Percentiles rank a stretch among this genome's conserved stretches.
Conservation (phyloP, 2,888 invertebrate species). For the Priocnemis perturbator region DNA sequence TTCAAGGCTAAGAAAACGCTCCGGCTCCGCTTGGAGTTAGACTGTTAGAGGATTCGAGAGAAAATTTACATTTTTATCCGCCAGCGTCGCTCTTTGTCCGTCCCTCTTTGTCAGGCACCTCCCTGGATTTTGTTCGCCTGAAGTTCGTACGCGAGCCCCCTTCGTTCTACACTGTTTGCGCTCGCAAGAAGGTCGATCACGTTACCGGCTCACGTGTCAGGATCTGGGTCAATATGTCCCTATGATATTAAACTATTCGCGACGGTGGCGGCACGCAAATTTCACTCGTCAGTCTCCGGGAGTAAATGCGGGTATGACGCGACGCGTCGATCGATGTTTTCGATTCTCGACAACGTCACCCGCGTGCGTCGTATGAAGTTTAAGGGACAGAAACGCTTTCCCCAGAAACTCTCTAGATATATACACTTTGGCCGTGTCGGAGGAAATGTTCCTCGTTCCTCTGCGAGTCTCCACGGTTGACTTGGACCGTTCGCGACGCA, state of each 20-base stretch:
- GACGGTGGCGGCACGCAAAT: conserved; percentile 37
- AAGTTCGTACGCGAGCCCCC: conserved; percentile 25
- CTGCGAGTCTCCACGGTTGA: too few species aligned
- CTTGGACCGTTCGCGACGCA: too few species aligned
- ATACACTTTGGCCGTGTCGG: too few species aligned
- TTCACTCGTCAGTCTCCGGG: conserved; percentile 17
- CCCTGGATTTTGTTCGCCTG: conserved; percentile 1
- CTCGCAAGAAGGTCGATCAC: conserved; percentile 53
- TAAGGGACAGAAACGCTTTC: too few species aligned
- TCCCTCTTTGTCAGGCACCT: not conserved
- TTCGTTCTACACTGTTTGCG: conserved; percentile 12
- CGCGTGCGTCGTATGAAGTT: too few species aligned
- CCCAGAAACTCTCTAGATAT: too few species aligned
- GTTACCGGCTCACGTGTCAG: conserved; percentile 56
- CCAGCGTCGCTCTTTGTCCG: not conserved
- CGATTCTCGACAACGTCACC: not conserved
- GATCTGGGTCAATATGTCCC: conserved; percentile 65
- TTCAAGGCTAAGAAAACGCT: too few species aligned
- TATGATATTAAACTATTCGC: conserved; percentile 52
- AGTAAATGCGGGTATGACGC: not conserved
- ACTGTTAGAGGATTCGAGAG: too few species aligned
- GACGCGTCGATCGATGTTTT: conserved; percentile 20
- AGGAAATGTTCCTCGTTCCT: too few species aligned
- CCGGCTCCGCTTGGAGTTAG: too few species aligned
- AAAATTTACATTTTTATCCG: too few species aligned